A percentile compares a stretch with the other conserved stretches of the same genome.
phyloP scores from a whole-genome alignment of 2,797 vertebrate genomes.

The Rhabdophis nuchalis region DNA sequence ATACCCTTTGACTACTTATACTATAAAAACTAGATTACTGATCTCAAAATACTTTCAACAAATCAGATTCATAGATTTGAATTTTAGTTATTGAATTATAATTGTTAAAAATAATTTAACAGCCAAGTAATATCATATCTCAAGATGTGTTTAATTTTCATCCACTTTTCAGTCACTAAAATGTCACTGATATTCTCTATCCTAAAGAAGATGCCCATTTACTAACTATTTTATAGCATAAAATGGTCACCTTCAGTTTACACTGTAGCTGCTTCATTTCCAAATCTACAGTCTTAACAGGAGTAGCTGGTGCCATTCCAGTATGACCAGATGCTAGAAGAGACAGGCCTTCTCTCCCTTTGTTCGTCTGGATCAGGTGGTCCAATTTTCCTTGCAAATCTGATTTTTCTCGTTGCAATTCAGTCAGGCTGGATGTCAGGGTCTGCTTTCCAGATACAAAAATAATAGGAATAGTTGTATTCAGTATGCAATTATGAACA shows the following conservation, averaged over 20 bases:
- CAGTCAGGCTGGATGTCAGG: conserved; percentile 80
- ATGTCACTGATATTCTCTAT: conserved; percentile 32
- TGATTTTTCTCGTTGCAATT: conserved; percentile 83
- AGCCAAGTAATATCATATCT: conserved; percentile 11
- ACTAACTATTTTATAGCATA: conserved; percentile 35
- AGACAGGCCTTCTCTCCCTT: conserved; percentile 57
- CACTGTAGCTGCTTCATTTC: conserved; percentile 87
- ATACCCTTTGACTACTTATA: neutral
- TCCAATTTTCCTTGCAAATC: conserved; percentile 83
- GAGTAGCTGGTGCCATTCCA: conserved; percentile 61
- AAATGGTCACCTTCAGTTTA: conserved; percentile 84
- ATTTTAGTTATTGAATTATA: conserved; percentile 17
- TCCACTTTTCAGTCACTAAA: neutral
- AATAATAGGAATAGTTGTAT: conserved; percentile 31
- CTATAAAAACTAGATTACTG: conserved; percentile 15
- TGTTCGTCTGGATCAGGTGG: conserved; percentile 74
- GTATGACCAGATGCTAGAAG: conserved; percentile 50
- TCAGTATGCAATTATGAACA: conserved; percentile 14
- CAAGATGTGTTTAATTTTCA: conserved; percentile 23
- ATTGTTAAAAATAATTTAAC: neutral
- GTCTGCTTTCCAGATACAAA: conserved; percentile 72
- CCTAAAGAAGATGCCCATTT: conserved; percentile 25
- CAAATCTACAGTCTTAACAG: conserved; percentile 74
- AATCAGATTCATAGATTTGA: neutral
- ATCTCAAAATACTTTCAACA: conserved; percentile 20